A percentile compares a stretch with the other conserved stretches of the same genome.
phyloP scores from a whole-genome alignment of 1,140 invertebrate genomes.

The Tetramorium alpestre region DNA sequence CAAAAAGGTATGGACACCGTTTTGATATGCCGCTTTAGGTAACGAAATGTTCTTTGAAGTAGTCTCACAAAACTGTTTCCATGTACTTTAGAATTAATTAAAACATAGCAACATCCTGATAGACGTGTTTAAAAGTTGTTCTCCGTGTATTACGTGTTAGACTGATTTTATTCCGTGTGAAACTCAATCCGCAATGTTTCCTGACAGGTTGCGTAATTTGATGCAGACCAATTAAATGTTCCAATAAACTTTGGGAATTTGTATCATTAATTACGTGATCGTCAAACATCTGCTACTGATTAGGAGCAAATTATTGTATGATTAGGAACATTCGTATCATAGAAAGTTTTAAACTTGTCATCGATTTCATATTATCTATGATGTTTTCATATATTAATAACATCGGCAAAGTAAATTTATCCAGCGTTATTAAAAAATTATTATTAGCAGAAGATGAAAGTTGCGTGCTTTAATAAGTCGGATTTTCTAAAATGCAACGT shows the following conservation, averaged over 20 bases:
- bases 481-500: background rate
- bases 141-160: background rate
- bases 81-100: slow-evolving; percentile 44
- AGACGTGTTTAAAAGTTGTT: slow-evolving; percentile 44
- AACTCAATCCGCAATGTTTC: slow-evolving; percentile 29
- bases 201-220: slow-evolving; percentile 27
- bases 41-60: slow-evolving; percentile 13
- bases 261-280: slow-evolving; percentile 59
- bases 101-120: slow-evolving; percentile 28
- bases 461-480: background rate
- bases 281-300: slow-evolving; percentile 21
- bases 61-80: slow-evolving; percentile 38
- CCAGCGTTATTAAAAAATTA: background rate
- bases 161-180: slow-evolving; percentile 36
- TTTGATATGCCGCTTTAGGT: slow-evolving; percentile 17
- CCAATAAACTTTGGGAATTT: slow-evolving; percentile 57
- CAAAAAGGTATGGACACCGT: background rate
- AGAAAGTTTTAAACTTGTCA: slow-evolving; percentile 19
- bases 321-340: background rate
- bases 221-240: slow-evolving; percentile 59
- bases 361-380: background rate
- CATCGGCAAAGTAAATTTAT: slow-evolving; percentile 27
- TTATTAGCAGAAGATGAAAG: background rate
- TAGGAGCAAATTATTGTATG: slow-evolving; percentile 11
- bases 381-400: background rate